A percentile compares a stretch with the other conserved stretches of the same genome.
Evolutionary conservation across 1,140 invertebrate species (phyloP).

Genomic region (Belonocnema kinseyi): DNA sequence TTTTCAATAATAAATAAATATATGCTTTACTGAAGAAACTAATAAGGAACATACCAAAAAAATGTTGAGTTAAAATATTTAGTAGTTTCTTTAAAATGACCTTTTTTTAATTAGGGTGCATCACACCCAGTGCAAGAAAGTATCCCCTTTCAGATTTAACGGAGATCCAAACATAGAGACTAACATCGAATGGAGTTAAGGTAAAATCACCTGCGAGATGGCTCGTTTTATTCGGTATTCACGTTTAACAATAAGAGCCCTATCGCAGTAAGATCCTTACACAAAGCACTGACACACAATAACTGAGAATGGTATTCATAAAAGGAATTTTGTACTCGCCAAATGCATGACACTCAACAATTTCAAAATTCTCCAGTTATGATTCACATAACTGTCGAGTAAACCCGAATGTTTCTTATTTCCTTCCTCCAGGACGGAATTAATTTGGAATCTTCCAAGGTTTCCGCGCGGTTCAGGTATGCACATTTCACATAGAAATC

Average conservation of each 20-base stretch:
- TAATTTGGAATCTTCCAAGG: slow-evolving; percentile 14
- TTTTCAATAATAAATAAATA: too few species aligned
- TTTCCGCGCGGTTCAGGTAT: slow-evolving; percentile 3
- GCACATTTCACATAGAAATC: slow-evolving; percentile 13
- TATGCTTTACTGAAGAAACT: too few species aligned
- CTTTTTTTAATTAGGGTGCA: too few species aligned
- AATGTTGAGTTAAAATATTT: too few species aligned
- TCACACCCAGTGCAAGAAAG: neutral
- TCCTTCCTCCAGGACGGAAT: neutral
- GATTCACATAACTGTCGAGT: slow-evolving; percentile 9
- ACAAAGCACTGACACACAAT: neutral
- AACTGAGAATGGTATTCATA: slow-evolving; percentile 20
- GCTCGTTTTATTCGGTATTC: slow-evolving; percentile 17
- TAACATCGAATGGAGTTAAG: neutral
- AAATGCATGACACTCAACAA: slow-evolving; percentile 18
- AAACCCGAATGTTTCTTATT: neutral
- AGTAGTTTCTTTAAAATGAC: too few species aligned
- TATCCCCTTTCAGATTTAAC: neutral
- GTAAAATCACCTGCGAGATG: neutral
- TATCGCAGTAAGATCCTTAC: slow-evolving; percentile 1
- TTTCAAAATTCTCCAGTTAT: neutral
- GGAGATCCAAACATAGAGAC: neutral
- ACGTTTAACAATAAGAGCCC: slow-evolving; percentile 4
- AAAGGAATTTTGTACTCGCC: slow-evolving; percentile 17
- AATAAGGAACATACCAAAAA: too few species aligned